Evolutionary conservation across 2,888 invertebrate genomes (phyloP).

Genomic region (Scaptomyza polygonia): DNA sequence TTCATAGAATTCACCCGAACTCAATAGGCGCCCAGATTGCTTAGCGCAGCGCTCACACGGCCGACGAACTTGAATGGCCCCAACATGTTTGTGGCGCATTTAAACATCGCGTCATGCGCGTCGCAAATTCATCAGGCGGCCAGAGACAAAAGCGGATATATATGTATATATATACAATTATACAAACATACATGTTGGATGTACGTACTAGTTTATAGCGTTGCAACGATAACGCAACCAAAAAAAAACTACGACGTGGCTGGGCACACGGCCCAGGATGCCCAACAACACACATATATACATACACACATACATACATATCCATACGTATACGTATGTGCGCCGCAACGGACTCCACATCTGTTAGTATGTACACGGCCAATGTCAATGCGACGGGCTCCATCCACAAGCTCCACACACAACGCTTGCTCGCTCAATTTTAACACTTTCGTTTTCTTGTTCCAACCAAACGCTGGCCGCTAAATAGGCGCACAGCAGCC

Average conservation of each 20-base stretch:
- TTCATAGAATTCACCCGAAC: constrained; percentile 85
- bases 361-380: constrained; percentile 38
- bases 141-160: constrained; percentile 48
- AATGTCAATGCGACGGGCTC: constrained; percentile 50
- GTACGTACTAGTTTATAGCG: no score
- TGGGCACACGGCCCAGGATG: constrained; percentile 50
- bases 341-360: constrained; percentile 57
- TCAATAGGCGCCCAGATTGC: constrained; percentile 78
- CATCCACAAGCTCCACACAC: constrained; percentile 46
- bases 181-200: no score
- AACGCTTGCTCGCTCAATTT: constrained; percentile 31
- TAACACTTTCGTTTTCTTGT: constrained; percentile 85
- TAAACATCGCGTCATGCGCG: constrained; percentile 83
- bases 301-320: no score
- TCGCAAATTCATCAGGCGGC: constrained; percentile 81
- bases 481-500: constrained; percentile 82
- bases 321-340: constrained; percentile 51
- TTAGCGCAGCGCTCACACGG: neutral
- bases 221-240: neutral
- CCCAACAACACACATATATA: constrained; percentile 55
- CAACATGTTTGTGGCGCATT: constrained; percentile 67
- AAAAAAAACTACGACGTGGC: constrained; percentile 9
- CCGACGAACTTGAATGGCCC: constrained; percentile 30
- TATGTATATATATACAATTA: neutral
- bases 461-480: constrained; percentile 84